Percentiles rank a stretch among this genome's conserved stretches.
These are phyloP conservation scores for Xerus inauris DNA, from an alignment of 2,113 vertebrate genomes.

Conservation along the genomic window DNA sequence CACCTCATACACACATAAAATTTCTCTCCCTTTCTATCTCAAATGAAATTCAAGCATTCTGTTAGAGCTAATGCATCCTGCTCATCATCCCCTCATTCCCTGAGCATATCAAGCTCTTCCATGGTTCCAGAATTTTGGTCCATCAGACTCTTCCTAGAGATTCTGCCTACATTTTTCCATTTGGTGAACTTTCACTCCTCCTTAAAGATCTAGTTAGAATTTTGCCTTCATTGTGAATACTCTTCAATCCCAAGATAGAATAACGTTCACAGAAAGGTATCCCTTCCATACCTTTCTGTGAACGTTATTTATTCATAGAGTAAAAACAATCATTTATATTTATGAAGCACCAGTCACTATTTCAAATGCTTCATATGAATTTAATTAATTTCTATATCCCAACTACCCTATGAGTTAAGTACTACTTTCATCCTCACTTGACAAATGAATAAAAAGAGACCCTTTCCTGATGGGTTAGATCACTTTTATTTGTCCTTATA, in stretches of 20 bases:
- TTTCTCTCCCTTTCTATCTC: no score
- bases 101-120: not conserved
- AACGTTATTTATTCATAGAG: not conserved
- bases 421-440: not conserved
- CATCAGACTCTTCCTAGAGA: not conserved
- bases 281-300: not conserved
- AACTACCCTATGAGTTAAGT: not conserved
- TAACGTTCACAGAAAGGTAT: no score
- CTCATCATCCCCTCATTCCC: not conserved
- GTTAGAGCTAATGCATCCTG: not conserved
- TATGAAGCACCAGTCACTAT: not conserved
- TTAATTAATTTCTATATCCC: not conserved
- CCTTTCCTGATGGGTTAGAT: not conserved
- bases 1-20: not conserved
- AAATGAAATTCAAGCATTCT: not conserved
- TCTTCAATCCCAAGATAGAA: not conserved
- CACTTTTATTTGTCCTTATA: slow-evolving; percentile 14
- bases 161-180: not conserved
- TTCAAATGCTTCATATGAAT: not conserved
- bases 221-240: not conserved
- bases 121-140: not conserved
- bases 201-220: slow-evolving; percentile 10
- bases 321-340: not conserved
- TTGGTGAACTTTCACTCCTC: not conserved
- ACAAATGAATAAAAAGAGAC: not conserved